These are phyloP conservation scores for Lordiphosa collinella DNA, from an alignment of 1,140 invertebrate species.

Conservation along the genomic window DNA sequence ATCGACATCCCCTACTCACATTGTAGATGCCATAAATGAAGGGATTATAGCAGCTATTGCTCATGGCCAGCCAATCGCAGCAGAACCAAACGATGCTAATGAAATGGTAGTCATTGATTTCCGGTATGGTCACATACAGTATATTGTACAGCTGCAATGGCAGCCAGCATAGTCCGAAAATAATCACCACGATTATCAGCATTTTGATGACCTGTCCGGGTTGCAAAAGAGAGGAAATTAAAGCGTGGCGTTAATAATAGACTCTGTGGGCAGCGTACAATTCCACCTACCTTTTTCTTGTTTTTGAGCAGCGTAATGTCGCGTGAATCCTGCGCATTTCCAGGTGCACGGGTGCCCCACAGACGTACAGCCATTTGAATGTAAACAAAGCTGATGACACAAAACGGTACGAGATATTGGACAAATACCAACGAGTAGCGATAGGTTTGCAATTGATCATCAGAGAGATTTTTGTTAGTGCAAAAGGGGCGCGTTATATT, in stretches of 20 bases:
- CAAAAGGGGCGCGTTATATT: slow-evolving; percentile 82
- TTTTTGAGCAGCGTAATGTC: slow-evolving; percentile 89
- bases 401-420: slow-evolving; percentile 88
- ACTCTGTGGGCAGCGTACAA: neutral
- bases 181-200: slow-evolving; percentile 88
- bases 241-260: neutral
- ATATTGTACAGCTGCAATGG: slow-evolving; percentile 89
- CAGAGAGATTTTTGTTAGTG: slow-evolving; percentile 81
- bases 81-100: slow-evolving; percentile 90
- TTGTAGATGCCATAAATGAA: slow-evolving; percentile 93
- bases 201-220: slow-evolving; percentile 89
- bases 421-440: slow-evolving; percentile 81
- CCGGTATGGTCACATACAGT: slow-evolving; percentile 84
- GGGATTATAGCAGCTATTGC: slow-evolving; percentile 92
- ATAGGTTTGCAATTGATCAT: slow-evolving; percentile 82
- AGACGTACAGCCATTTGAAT: slow-evolving; percentile 87
- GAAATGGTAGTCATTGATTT: slow-evolving; percentile 87
- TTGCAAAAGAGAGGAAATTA: slow-evolving; percentile 20
- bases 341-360: slow-evolving; percentile 88
- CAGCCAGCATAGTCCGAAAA: slow-evolving; percentile 90
- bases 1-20: slow-evolving; percentile 82
- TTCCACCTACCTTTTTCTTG: slow-evolving; percentile 87
- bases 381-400: slow-evolving; percentile 89
- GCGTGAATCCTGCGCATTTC: slow-evolving; percentile 86
- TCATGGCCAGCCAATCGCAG: slow-evolving; percentile 92